Base-by-base conservation (phyloP, 1,140 invertebrate species). In the Drosophila kikkawai region DNA sequence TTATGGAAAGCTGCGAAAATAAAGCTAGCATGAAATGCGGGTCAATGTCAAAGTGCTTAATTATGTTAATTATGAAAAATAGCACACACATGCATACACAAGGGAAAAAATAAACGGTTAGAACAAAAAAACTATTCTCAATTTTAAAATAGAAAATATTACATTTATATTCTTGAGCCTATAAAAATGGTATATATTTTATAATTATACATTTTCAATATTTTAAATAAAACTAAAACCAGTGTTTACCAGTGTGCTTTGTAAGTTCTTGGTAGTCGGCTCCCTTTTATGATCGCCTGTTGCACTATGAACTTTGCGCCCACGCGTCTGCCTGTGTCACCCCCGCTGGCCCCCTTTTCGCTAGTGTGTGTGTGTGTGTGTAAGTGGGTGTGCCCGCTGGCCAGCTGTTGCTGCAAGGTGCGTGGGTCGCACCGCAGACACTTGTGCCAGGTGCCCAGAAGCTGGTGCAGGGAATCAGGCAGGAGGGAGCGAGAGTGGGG, bases 371-470 rank as follows among this genome's bases (percentile, higher is more conserved):
- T 26, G 12, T 51, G 11, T 41, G 50, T 44, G 41, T 59, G 29
- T 13, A 17, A 63, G 29, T 41, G 15, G 26, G 26, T 53, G 37
- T 66, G 36, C 60, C 26, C 61, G 26, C 41, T 22, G 34, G 51
- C 44, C 79, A 79, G 48, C 64, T 80, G 80, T 70, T 77, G 80
- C 59, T 59, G 77, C 58, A 51, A 68, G 51, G 47, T 64, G 77
- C 84, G 84, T 88, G 77, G 81, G 69, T 79, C 78, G 78, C 53
- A 55, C 75, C 70, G 37, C 75, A 84, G 79, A 90, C 84, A 88
- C 84, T 88, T 88, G 84, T 76, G 68, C 69, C 84, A 88, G 84
- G 84, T 81, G 67, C 66, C 32, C 84, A 88, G 81, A 51, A 87
- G 51, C 41, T 8, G 37, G 19, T 26, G 15, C 11, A 22, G n/a